Percentiles rank a stretch among this genome's conserved stretches.
These are phyloP conservation scores for Hylia prasina DNA, from an alignment of 2,113 vertebrate species.

Conservation along the genomic window DNA sequence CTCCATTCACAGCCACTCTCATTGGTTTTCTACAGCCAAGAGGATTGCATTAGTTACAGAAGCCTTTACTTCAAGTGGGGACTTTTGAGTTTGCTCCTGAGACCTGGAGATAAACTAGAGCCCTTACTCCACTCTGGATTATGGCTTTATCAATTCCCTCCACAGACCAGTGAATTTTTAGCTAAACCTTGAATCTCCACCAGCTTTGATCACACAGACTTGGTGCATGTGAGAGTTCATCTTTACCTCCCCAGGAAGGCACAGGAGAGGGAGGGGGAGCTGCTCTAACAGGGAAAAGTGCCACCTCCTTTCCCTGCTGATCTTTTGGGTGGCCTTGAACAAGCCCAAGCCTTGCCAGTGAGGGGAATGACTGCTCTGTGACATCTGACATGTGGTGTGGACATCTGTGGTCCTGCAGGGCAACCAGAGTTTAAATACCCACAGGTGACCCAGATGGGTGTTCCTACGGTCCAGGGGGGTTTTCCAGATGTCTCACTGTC, in stretches of 20 bases:
- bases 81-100: background rate
- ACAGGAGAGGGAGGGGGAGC: background rate
- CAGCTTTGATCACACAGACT: background rate
- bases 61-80: background rate
- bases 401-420: accelerated
- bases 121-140: background rate
- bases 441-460: background rate
- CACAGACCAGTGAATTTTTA: background rate
- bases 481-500: background rate
- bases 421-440: background rate
- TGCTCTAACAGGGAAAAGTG: accelerated
- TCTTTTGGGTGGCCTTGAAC: background rate
- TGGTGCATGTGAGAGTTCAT: accelerated
- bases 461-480: background rate
- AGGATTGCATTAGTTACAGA: background rate
- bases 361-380: background rate
- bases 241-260: background rate
- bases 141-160: background rate
- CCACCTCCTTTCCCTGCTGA: background rate
- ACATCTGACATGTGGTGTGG: background rate
- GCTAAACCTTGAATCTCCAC: background rate
- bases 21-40: background rate
- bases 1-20: background rate
- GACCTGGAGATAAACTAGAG: background rate
- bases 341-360: background rate